A percentile compares a stretch with the other conserved stretches of the same genome.
These are phyloP conservation scores for Psilanteris sp. DNA, from an alignment of 1,140 invertebrate genomes.

Conservation along the genomic window DNA sequence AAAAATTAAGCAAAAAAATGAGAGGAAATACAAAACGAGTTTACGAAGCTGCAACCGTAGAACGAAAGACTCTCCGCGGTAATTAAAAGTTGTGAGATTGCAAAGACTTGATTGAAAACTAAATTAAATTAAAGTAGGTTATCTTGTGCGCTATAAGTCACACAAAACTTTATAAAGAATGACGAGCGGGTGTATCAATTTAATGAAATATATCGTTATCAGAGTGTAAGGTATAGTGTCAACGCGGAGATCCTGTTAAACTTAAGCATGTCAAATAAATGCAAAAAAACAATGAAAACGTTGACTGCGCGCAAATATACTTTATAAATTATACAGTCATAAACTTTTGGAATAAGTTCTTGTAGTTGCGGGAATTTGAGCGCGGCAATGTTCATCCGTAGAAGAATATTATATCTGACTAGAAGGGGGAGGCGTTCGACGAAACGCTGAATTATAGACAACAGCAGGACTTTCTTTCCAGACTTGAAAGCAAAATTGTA, in stretches of 20 bases:
- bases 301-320: slow-evolving; percentile 30
- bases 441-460: slow-evolving; percentile 51
- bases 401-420: slow-evolving; percentile 10
- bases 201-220: slow-evolving; percentile 36
- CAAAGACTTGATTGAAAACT: slow-evolving; percentile 42
- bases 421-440: too few relatives aligned
- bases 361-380: too few relatives aligned
- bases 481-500: background rate
- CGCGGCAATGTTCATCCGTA: slow-evolving; percentile 6
- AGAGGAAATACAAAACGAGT: slow-evolving; percentile 20
- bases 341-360: slow-evolving; percentile 49
- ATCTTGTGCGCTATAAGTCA: slow-evolving; percentile 13
- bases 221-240: slow-evolving; percentile 1
- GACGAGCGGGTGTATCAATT: slow-evolving; percentile 8
- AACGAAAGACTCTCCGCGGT: slow-evolving; percentile 16
- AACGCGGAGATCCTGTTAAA: slow-evolving; percentile 23
- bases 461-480: slow-evolving; percentile 14
- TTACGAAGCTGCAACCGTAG: slow-evolving; percentile 1
- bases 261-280: slow-evolving; percentile 28
- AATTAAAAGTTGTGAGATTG: slow-evolving; percentile 44
- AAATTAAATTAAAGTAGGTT: slow-evolving; percentile 51
- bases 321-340: slow-evolving; percentile 49
- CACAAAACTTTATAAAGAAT: slow-evolving; percentile 19
- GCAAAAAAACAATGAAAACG: slow-evolving; percentile 46
- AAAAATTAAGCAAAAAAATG: slow-evolving; percentile 3